phyloP scores from a whole-genome alignment of 53 echinoderm and acorn worm species.

The Astropecten irregularis region DNA sequence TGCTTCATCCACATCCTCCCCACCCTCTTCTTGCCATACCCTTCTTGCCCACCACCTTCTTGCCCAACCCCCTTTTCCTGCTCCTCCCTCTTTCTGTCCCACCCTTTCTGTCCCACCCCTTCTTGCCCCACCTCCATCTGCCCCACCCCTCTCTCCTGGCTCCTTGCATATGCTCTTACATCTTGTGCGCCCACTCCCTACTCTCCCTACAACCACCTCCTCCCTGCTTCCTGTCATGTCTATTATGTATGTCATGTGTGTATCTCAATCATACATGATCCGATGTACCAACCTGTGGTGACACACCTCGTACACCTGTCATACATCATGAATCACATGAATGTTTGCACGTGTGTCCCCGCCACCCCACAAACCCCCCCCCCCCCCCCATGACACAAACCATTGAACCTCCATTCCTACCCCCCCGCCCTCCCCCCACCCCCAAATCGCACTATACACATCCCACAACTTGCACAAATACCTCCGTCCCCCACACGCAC shows the following conservation, averaged over 20 bases:
- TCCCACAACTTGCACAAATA: neutral
- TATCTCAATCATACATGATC: no score
- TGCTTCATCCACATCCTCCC: neutral
- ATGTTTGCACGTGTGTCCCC: no score
- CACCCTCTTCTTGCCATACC: neutral
- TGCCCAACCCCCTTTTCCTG: neutral
- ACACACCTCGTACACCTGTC: no score
- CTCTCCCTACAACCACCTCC: neutral
- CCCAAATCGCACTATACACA: neutral
- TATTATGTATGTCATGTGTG: no score
- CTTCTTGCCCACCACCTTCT: neutral
- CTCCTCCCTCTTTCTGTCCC: constrained; percentile 1
- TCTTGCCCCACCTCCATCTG: neutral
- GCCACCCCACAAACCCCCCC: neutral
- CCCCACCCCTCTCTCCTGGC: neutral
- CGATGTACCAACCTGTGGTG: neutral
- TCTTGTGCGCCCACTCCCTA: neutral
- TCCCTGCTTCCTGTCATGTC: neutral
- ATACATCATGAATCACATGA: no score
- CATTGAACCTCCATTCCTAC: neutral
- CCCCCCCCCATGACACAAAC: neutral
- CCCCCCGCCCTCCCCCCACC: neutral
- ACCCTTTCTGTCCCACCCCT: neutral
- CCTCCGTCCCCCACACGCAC: neutral
- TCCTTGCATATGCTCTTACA: neutral